Conservation (phyloP, 2,113 vertebrate species). For the Campylorhamphus procurvoides region DNA sequence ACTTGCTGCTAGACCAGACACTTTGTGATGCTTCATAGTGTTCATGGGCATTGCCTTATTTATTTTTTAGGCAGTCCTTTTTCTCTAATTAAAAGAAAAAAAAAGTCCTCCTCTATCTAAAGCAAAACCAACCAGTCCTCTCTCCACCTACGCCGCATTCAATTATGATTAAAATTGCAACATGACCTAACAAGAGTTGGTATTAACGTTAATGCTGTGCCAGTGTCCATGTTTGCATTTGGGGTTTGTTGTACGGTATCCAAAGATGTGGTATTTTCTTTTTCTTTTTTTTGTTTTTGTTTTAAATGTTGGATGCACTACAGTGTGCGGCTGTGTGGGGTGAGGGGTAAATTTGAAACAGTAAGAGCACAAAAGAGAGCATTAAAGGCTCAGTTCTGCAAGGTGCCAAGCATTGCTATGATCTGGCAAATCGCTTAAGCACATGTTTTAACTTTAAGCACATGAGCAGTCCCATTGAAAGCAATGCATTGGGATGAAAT, state of each 20-base stretch:
- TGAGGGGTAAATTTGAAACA: constrained; percentile 68
- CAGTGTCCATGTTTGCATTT: constrained; percentile 65
- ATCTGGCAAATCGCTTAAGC: constrained; percentile 68
- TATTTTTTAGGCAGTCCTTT: constrained; percentile 23
- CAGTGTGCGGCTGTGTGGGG: constrained; percentile 52
- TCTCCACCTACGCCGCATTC: constrained; percentile 50
- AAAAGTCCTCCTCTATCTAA: constrained; percentile 1
- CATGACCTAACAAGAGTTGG: constrained; percentile 65
- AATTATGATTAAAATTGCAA: constrained; percentile 70
- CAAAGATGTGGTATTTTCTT: constrained; percentile 35
- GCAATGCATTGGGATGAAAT: constrained; percentile 21
- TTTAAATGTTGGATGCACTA: constrained; percentile 1
- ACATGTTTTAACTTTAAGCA: constrained; percentile 70
- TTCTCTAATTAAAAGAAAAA: constrained; percentile 30
- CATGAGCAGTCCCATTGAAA: constrained; percentile 63
- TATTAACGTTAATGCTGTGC: constrained; percentile 12
- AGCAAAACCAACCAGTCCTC: constrained; percentile 51
- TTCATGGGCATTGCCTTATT: background rate
- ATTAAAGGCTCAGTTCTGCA: constrained; percentile 69
- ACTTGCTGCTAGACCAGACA: background rate
- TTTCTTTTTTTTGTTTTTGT: background rate
- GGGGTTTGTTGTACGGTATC: constrained; percentile 37
- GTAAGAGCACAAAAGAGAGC: constrained; percentile 65
- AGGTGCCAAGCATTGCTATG: constrained; percentile 67
- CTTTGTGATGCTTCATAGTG: background rate